phyloP scores from a whole-genome alignment of 2,113 vertebrate genomes.

The Oreotrochilus melanogaster region DNA sequence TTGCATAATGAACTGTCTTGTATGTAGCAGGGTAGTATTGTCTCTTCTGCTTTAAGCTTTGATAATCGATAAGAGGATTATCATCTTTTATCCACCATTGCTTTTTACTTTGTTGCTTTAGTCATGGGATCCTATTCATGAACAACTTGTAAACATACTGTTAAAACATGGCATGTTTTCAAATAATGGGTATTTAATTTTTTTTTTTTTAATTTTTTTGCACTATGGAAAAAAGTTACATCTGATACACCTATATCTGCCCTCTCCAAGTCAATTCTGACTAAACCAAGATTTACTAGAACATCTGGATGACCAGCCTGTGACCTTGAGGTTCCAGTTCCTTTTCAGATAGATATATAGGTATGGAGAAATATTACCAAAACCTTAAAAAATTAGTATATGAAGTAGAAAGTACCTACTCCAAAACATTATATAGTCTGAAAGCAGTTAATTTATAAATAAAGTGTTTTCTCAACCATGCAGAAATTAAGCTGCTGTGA shows the following conservation, averaged over 20 bases:
- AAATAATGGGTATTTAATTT: neutral
- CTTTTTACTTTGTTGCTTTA: neutral
- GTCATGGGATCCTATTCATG: neutral
- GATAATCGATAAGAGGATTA: neutral
- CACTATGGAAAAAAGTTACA: neutral
- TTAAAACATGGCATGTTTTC: neutral
- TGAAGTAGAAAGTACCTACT: neutral
- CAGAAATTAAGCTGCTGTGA: neutral
- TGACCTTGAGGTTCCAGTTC: neutral
- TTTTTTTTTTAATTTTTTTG: neutral
- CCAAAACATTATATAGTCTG: neutral
- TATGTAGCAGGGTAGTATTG: neutral
- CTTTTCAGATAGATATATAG: neutral
- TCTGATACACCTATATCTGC: neutral
- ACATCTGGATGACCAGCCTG: neutral
- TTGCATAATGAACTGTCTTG: neutral
- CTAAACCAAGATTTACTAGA: neutral
- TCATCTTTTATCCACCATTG: neutral
- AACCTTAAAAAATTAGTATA: neutral
- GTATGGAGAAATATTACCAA: neutral
- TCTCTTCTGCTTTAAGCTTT: neutral
- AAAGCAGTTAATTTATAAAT: neutral
- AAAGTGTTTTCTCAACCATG: neutral
- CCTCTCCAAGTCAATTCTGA: neutral
- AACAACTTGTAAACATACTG: neutral